Evolutionary conservation across 2,113 vertebrate genomes (phyloP).

Genomic region (Cochlearius cochlearius): DNA sequence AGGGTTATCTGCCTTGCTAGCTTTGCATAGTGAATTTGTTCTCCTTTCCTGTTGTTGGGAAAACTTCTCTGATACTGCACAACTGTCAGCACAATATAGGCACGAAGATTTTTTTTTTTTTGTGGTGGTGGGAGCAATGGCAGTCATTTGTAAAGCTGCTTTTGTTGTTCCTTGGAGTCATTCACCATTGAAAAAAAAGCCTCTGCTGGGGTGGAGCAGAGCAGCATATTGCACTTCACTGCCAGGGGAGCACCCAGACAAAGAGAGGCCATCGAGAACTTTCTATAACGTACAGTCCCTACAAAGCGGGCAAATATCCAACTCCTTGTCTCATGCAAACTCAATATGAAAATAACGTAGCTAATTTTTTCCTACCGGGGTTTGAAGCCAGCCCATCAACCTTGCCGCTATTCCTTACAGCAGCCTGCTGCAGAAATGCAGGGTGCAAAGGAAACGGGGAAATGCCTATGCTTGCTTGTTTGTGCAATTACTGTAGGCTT

Average conservation of each 20-base stretch:
- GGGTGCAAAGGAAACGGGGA: neutral
- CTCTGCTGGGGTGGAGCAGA: neutral
- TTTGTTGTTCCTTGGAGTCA: neutral
- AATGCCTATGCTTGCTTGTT: neutral
- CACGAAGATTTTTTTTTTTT: too few species aligned
- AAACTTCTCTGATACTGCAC: neutral
- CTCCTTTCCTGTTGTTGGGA: slow-evolving; percentile 5
- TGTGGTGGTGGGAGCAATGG: neutral
- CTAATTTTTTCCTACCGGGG: neutral
- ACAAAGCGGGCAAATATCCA: neutral
- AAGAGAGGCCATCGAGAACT: neutral
- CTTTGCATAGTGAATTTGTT: neutral
- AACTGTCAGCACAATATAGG: neutral
- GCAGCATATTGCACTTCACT: neutral
- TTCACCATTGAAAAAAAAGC: neutral
- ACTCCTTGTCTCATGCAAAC: neutral
- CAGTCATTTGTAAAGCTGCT: neutral
- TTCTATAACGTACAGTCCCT: fast-evolving
- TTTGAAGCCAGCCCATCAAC: neutral
- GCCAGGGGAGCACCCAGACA: neutral
- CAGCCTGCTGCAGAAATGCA: neutral
- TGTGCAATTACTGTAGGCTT: neutral
- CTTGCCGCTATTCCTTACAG: neutral
- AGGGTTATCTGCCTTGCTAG: slow-evolving; percentile 8
- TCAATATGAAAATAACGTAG: neutral